phyloP scores from a whole-genome alignment of 2,888 invertebrate species.

The Epistrophe grossulariae region DNA sequence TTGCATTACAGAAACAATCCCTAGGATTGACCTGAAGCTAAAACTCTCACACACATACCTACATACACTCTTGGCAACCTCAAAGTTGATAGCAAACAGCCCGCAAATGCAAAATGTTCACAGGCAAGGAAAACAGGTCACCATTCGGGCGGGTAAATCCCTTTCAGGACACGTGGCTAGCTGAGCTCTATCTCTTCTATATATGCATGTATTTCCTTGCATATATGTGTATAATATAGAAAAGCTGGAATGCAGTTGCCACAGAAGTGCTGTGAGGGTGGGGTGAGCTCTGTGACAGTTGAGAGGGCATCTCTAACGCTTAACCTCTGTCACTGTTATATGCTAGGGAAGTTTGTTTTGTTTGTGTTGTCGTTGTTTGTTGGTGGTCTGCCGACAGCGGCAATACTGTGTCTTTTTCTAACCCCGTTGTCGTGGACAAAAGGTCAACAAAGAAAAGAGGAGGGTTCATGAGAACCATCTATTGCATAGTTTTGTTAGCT shows the following conservation, averaged over 20 bases:
- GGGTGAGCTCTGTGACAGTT: conserved; percentile 22
- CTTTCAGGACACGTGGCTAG: conserved; percentile 55
- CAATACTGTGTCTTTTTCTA: conserved; percentile 57
- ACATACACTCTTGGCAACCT: background rate
- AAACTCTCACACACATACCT: conserved; percentile 22
- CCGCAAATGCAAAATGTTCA: conserved; percentile 61
- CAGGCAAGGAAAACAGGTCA: conserved; percentile 66
- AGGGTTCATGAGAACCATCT: conserved; percentile 62
- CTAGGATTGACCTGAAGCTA: conserved; percentile 56
- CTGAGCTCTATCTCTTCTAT: background rate
- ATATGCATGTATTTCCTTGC: background rate
- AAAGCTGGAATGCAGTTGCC: conserved; percentile 10
- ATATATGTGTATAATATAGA: background rate
- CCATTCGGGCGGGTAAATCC: conserved; percentile 44
- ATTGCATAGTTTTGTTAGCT: conserved; percentile 25
- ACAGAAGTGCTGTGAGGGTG: conserved; percentile 19
- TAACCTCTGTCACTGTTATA: conserved; percentile 31
- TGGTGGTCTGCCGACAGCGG: conserved; percentile 63
- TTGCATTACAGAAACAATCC: conserved; percentile 64
- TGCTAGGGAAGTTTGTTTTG: conserved; percentile 64
- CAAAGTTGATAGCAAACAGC: conserved; percentile 12
- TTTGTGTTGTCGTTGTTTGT: conserved; percentile 56
- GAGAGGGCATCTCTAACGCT: conserved; percentile 30
- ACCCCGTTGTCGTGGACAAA: conserved; percentile 24
- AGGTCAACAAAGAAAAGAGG: conserved; percentile 32